Evolutionary conservation across 2,113 vertebrate species (phyloP).

Genomic region (Chaenogobius annularis): DNA sequence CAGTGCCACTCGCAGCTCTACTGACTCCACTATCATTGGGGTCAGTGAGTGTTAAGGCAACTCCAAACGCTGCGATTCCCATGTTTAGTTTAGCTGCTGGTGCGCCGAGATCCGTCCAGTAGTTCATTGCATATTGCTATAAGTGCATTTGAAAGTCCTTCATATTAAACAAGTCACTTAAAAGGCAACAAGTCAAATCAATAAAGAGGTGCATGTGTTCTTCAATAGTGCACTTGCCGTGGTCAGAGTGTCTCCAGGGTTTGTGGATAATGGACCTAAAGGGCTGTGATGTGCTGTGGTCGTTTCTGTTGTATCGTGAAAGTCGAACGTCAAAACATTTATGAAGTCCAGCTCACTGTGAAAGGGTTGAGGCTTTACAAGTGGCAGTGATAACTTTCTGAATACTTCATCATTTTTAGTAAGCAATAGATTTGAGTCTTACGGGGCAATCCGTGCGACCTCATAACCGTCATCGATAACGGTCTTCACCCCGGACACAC

Average conservation of each 20-base stretch:
- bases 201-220: too few relatives aligned
- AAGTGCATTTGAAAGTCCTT: background rate
- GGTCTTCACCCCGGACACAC: too few relatives aligned
- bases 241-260: background rate
- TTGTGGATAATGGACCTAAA: constrained; percentile 21
- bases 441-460: too few relatives aligned
- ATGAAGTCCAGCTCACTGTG: constrained; percentile 72
- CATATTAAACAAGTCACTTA: background rate
- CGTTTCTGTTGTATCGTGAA: constrained; percentile 68
- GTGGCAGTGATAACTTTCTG: too few relatives aligned
- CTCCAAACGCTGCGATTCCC: constrained; percentile 81
- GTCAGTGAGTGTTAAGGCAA: constrained; percentile 68
- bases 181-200: background rate
- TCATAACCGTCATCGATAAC: too few relatives aligned
- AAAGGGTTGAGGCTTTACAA: background rate
- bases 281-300: constrained; percentile 74
- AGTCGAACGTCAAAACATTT: constrained; percentile 76
- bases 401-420: too few relatives aligned
- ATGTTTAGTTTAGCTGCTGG: constrained; percentile 80
- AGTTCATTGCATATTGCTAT: constrained; percentile 80
- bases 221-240: background rate
- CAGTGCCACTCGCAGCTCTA: constrained; percentile 68
- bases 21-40: constrained; percentile 64
- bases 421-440: too few relatives aligned
- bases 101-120: constrained; percentile 77